Conservation (phyloP, 2,797 vertebrate genomes). For the Pangasius krempfi region DNA sequence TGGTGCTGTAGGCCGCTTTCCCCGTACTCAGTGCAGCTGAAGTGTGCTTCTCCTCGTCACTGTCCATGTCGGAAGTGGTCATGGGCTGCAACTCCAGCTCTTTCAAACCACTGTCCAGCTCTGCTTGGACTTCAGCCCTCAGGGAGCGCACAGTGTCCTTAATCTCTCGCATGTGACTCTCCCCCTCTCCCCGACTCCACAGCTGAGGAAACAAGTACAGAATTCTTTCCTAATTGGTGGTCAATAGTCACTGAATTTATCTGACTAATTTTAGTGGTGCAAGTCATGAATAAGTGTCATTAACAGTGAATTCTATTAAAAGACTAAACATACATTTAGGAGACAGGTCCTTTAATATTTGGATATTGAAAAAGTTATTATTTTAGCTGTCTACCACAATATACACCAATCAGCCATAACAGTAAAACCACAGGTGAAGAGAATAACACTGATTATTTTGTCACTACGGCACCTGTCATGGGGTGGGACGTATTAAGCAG, state of each 20-base stretch:
- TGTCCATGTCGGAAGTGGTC: constrained; percentile 59
- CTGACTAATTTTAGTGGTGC: not conserved
- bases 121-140: constrained; percentile 73
- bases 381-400: not conserved
- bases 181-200: constrained; percentile 68
- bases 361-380: not conserved
- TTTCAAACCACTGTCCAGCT: constrained; percentile 68
- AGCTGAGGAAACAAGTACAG: constrained; percentile 63
- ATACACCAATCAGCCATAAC: not conserved
- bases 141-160: constrained; percentile 67
- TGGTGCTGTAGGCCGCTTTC: constrained; percentile 47
- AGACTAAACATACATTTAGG: not conserved
- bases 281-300: not conserved
- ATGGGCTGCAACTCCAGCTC: constrained; percentile 59
- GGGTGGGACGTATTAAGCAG: no score
- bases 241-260: not conserved
- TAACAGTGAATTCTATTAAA: not conserved
- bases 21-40: constrained; percentile 50
- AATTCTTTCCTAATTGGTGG: constrained; percentile 2
- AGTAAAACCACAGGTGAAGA: no score
- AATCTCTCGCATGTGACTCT: constrained; percentile 69
- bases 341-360: not conserved
- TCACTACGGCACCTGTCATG: no score
- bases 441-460: no score
- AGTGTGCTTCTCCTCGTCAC: constrained; percentile 66